These are phyloP conservation scores for Chloroclysta siterata DNA, from an alignment of 2,888 invertebrate species.

Conservation along the genomic window DNA sequence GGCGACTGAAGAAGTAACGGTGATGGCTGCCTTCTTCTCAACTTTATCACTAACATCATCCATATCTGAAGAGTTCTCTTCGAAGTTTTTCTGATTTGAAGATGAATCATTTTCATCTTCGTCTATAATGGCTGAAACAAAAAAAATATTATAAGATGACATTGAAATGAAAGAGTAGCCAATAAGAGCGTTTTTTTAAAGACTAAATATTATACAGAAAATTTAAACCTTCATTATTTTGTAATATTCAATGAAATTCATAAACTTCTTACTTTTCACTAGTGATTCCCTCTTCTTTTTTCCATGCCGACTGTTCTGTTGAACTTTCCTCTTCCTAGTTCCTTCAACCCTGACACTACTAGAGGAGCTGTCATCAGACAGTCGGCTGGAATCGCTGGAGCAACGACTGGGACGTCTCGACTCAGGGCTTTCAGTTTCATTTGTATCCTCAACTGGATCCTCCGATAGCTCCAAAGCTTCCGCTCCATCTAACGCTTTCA, in stretches of 20 bases:
- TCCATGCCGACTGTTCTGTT: constrained; percentile 31
- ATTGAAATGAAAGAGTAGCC: no score
- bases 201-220: no score
- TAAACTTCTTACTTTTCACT: constrained; percentile 53
- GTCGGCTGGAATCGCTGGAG: constrained; percentile 76
- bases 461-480: constrained; percentile 71
- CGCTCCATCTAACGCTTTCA: constrained; percentile 72
- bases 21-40: constrained; percentile 51
- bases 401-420: constrained; percentile 75
- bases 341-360: constrained; percentile 67
- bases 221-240: no score
- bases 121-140: constrained; percentile 61
- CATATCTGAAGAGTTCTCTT: constrained; percentile 79
- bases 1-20: constrained; percentile 54
- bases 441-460: constrained; percentile 54
- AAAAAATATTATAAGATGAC: constrained; percentile 21
- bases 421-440: constrained; percentile 63
- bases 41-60: constrained; percentile 71
- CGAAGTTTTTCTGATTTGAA: constrained; percentile 65
- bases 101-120: constrained; percentile 59
- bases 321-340: constrained; percentile 67
- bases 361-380: constrained; percentile 77
- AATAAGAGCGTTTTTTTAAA: no score
- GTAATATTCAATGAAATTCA: constrained; percentile 6
- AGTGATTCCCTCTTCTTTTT: constrained; percentile 62